Evolutionary conservation across 2,797 vertebrate species (phyloP), one percentile per base, ranked within the genome.

Genomic region (Forpus xanthops): DNA sequence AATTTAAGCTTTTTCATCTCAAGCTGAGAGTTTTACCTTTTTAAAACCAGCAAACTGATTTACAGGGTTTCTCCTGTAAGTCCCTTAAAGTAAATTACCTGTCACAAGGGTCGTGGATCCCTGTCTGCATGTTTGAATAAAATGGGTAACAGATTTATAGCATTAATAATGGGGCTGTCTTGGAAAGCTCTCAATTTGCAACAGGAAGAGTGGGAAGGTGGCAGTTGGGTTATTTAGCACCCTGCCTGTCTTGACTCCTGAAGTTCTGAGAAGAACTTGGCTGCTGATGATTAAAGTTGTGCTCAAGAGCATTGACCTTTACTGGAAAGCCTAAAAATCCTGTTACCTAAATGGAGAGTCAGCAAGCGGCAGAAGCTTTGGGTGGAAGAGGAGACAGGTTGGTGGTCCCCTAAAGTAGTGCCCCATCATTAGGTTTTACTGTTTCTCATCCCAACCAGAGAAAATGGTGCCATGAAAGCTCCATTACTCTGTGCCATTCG

Each of bases 111-210:
- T 92, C 31, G 60, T 75, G 88, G 93, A 78, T 87, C 87, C 91
- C 75, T 93, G 95, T 89, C 84, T 94, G 80, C 70, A 67, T 92
- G 94, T 96, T 96, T 95, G 95, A 92, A 88, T 96, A 94, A 92
- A 94, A 95, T 0, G 64, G 66, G 62, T 76, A 87, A 41, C 71
- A 94, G 95, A 96, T 95, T 96, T 94, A 94, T 72, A 80, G 75
- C 35, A 4, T 92, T 91, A 95, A 93, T 96, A 95, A 97, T 93
- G 83, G 79, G 75, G 64, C 90, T 97, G 93, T 93, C 96, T 65
- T 53, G 52, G 78, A 72, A 78, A 93, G 88, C 67, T 95, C 92
- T 95, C 96, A 85, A 78, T 96, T 90, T 94, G 94, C 92, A 94
- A 72, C 70, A 75, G 64, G 17, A 25, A n/a, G 70, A 87, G 77